Percentiles rank a stretch among this genome's conserved stretches.
Evolutionary conservation across 2,113 vertebrate species (phyloP).

Genomic region (Python bivittatus): DNA sequence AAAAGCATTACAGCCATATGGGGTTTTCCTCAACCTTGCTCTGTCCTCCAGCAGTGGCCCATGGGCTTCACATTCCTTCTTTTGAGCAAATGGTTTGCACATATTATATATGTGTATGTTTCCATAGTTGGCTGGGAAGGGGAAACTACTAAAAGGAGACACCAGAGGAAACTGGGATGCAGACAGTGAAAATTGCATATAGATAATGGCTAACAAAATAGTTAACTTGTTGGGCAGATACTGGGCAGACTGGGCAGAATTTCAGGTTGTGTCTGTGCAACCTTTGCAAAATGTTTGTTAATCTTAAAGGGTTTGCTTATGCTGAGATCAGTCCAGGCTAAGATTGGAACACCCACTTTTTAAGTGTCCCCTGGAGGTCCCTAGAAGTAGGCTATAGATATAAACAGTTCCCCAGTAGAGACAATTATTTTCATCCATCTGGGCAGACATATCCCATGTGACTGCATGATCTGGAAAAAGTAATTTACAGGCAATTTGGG

Average conservation of each 20-base stretch:
- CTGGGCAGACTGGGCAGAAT: neutral
- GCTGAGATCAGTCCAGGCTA: neutral
- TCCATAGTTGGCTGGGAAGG: neutral
- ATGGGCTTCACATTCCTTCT: neutral
- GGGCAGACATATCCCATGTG: neutral
- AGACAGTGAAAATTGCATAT: neutral
- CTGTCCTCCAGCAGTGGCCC: neutral
- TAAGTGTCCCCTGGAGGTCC: neutral
- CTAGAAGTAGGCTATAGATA: neutral
- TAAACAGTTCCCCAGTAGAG: neutral
- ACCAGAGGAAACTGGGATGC: neutral
- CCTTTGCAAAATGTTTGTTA: neutral
- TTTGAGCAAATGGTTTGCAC: neutral
- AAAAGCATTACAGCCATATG: neutral
- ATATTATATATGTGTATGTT: neutral
- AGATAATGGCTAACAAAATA: neutral
- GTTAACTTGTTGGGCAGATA: neutral
- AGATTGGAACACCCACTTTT: neutral
- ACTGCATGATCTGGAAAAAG: neutral
- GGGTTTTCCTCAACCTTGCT: neutral
- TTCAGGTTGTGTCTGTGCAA: neutral
- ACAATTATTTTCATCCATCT: constrained; percentile 21
- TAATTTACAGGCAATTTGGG: neutral
- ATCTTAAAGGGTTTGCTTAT: neutral
- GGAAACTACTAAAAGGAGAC: neutral